Base-by-base conservation (phyloP, 1,140 invertebrate genomes). In the Tribolium castaneum region DNA sequence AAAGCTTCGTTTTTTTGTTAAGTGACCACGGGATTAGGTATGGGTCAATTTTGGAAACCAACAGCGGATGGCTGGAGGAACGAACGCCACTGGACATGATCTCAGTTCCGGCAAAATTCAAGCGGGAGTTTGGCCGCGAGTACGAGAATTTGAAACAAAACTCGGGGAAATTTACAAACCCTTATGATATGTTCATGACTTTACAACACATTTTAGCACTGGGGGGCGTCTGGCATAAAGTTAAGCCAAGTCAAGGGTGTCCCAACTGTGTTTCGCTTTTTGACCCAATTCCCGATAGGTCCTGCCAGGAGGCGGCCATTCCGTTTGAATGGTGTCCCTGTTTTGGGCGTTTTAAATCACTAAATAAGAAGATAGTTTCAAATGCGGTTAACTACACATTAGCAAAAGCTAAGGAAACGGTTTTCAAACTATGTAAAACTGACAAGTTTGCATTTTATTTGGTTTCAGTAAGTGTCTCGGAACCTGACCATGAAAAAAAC, bases 11-110 rank as follows among this genome's bases (percentile, higher is more conserved):
- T 76, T 84, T 98, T 0, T 92, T 97, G 22, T 86, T 95, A 76
- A 96, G 95, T 81, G 96, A 98, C 83, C 96, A 98, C 84, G 96
- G 97, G 1, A 91, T 95, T 82, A 86, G 96, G 13, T 96, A 92
- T 84, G 95, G 95, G 0, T 84, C 89, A n/a, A 91, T 96, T 56
- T 87, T 93, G 52, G 84, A 91, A 50, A 93, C 92, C 0, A 89
- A 91, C 70, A 89, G 90, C n/a, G 96, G 96, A 0, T 94, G 94
- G 88, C 90, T 96, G 66, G 96, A 97, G 84, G 94, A 97, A 84
- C 86, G 95, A 66, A 84, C 97, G 12, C 96, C 96, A 0, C 93
- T 95, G 85, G 87, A 95, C 14, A 94, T 91, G 78, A 82, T 96
- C 3, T 91, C 90, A 83, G 80, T 96, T 0, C 95, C 96, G 0